Conservation (phyloP, 2,888 invertebrate genomes). For the Drosophila affinis region DNA sequence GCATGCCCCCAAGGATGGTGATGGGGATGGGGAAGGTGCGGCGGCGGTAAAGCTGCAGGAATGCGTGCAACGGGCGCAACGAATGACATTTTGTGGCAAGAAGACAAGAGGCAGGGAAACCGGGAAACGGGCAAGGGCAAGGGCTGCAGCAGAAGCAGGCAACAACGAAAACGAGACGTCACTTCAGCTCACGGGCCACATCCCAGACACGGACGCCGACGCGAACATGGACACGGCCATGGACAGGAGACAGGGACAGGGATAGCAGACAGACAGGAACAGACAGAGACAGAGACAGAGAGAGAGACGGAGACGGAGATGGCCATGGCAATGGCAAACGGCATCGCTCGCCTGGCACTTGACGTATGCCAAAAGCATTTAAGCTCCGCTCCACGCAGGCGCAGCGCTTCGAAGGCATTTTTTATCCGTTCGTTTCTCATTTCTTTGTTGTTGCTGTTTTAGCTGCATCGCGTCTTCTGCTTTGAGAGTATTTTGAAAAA, state of each 20-base stretch:
- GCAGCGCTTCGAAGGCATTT: conserved; percentile 41
- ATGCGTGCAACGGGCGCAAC: conserved; percentile 62
- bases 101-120: conserved; percentile 13
- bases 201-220: conserved; percentile 17
- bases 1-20: background rate
- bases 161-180: conserved; percentile 28
- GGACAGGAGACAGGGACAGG: conserved; percentile 10
- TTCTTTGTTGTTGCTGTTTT: background rate
- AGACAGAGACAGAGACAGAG: background rate
- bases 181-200: conserved; percentile 22
- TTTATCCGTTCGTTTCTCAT: conserved; percentile 4
- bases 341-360: conserved; percentile 51
- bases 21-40: background rate
- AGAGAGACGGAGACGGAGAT: too few species aligned
- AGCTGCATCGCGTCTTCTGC: background rate
- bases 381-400: conserved; percentile 67
- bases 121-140: conserved; percentile 14
- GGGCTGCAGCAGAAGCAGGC: conserved; percentile 14
- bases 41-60: conserved; percentile 38
- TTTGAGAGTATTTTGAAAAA: conserved; percentile 40
- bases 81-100: conserved; percentile 54
- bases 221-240: conserved; percentile 4
- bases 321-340: background rate
- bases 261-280: background rate
- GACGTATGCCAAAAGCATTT: conserved; percentile 69